phyloP scores from a whole-genome alignment of 2,113 vertebrate species.

The Oncorhynchus nerka region DNA sequence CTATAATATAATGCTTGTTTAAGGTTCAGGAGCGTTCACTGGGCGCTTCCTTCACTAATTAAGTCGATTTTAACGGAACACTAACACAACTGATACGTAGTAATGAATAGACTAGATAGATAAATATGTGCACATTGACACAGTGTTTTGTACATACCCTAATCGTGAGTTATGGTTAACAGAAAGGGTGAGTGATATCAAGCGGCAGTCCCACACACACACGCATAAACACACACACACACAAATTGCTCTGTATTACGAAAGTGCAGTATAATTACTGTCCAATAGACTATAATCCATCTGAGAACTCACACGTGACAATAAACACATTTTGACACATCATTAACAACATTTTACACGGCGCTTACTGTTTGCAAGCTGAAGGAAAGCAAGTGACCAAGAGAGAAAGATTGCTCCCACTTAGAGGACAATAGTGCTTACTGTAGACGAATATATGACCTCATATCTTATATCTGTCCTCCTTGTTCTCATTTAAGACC shows the following conservation, averaged over 20 bases:
- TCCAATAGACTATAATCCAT: background rate
- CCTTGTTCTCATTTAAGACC: background rate
- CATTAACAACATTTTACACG: background rate
- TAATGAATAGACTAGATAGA: no score
- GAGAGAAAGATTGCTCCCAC: background rate
- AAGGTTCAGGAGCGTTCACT: no score
- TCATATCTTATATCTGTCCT: background rate
- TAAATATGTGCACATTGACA: no score
- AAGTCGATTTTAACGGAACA: no score
- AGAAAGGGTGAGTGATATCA: no score
- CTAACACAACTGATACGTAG: no score
- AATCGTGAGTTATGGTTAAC: no score
- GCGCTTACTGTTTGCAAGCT: no score
- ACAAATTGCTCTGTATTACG: background rate
- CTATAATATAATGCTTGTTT: no score
- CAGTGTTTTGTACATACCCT: no score
- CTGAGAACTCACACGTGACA: background rate
- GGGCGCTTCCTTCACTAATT: no score
- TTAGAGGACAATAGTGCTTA: background rate
- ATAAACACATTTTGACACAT: background rate
- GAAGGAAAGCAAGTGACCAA: background rate
- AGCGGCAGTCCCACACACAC: background rate
- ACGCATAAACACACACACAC: slow-evolving; percentile 21
- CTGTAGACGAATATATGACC: background rate
- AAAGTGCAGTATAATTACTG: background rate